Base-by-base conservation (phyloP, 2,113 vertebrate genomes). In the Pogonocichla stellata region DNA sequence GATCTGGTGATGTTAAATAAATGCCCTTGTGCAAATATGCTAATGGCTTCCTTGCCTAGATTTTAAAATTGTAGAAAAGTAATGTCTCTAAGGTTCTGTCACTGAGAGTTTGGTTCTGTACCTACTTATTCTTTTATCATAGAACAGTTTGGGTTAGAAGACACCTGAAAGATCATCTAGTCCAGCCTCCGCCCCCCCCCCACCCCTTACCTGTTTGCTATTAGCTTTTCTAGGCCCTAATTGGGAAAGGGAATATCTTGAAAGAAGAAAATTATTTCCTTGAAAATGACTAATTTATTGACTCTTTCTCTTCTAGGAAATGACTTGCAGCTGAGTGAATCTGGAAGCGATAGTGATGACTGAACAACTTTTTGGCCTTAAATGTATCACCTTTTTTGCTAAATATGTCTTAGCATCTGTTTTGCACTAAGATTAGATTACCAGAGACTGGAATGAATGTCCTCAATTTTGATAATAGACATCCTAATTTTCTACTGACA, bases 291-390 rank as follows among this genome's bases (percentile, higher is more conserved):
- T 97, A 90, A 97, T 65, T 16, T 0, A 45, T 26, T 94, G 62
- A 93, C 45, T 87, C 96, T 95, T 38, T 91, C 40, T 97, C 94
- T 98, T 98, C 82, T 98, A 99, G 99, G 99, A 97, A 99, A 97
- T 64, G 99, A 99, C 97, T 98, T 99, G 91, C 99, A 99, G 97
- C 98, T 99, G 94, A 99, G 99, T 96, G 99, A 99, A 87, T 99
- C 99, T 57, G 99, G 98, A 96, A 99, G 99, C 23, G 99, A 99
- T 94, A 99, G 99, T 84, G 99, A 99, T 93, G 98, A 99, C 96
- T 99, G 97, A 99, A 80, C 93, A 97, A 84, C 62, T 69, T 78
- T 86, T 92, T 90, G 85, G 83, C 93, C 95, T 92, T 97, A 95
- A 95, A 92, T 45, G n/a, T 65, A 95, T 93, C 95, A 96, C 90